Evolutionary conservation across 2,888 invertebrate genomes (phyloP).

Genomic region (Andrena marginata): DNA sequence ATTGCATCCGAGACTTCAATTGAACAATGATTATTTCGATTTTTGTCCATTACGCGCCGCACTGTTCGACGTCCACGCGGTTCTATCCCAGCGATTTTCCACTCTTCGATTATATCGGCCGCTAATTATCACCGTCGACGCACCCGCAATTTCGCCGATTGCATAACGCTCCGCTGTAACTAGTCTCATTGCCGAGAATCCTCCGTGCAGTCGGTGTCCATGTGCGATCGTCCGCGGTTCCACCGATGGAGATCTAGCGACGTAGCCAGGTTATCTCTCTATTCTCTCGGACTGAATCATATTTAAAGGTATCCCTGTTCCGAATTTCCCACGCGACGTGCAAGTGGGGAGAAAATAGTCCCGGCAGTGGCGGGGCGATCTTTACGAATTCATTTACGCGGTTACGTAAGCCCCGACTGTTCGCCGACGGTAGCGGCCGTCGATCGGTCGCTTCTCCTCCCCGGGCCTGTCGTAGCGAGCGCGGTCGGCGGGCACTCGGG

Average conservation of each 20-base stretch:
- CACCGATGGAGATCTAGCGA: not conserved
- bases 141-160: slow-evolving; percentile 61
- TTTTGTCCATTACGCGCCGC: not conserved
- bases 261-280: not conserved
- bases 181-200: slow-evolving; percentile 44
- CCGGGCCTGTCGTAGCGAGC: not conserved
- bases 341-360: not conserved
- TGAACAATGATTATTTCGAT: no score
- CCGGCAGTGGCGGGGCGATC: not conserved
- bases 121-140: slow-evolving; percentile 56
- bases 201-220: slow-evolving; percentile 35
- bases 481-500: not conserved
- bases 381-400: slow-evolving; percentile 39
- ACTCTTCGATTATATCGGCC: slow-evolving; percentile 46
- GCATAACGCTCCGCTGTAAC: slow-evolving; percentile 47
- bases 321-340: not conserved
- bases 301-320: not conserved
- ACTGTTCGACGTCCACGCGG: slow-evolving; percentile 1
- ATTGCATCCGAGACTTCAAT: no score
- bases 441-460: slow-evolving; percentile 17
- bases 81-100: slow-evolving; percentile 34
- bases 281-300: not conserved
- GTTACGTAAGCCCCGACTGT: slow-evolving; percentile 26
- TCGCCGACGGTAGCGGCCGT: slow-evolving; percentile 14
- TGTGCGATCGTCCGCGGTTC: slow-evolving; percentile 28